Percentiles rank a stretch among this genome's conserved stretches.
These are phyloP conservation scores for Nysson spinosus DNA, from an alignment of 2,888 invertebrate species.

Conservation along the genomic window DNA sequence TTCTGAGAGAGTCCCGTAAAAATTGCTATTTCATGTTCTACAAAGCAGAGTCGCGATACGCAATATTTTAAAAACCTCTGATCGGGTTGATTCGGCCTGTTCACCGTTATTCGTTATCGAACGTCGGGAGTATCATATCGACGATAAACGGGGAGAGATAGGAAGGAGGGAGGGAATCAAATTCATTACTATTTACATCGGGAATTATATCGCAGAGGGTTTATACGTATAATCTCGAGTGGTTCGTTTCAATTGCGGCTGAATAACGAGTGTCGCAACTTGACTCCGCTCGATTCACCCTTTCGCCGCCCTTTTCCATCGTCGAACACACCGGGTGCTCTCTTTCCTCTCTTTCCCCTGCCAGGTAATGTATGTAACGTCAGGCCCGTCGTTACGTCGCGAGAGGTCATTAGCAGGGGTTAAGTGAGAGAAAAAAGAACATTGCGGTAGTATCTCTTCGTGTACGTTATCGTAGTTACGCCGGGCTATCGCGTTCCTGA, in stretches of 20 bases:
- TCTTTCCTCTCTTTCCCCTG: slow-evolving; percentile 3
- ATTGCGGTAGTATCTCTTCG: too few species aligned
- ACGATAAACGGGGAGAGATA: slow-evolving; percentile 16
- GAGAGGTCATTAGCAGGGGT: slow-evolving; percentile 62
- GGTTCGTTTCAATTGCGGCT: slow-evolving; percentile 44
- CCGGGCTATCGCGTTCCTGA: slow-evolving; percentile 5
- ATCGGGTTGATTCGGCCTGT: neutral
- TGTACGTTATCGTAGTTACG: slow-evolving; percentile 6
- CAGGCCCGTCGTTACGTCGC: slow-evolving; percentile 62
- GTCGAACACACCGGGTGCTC: too few species aligned
- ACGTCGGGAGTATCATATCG: slow-evolving; percentile 7
- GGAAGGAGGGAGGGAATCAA: too few species aligned
- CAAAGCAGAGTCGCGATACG: neutral
- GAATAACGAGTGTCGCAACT: slow-evolving; percentile 50
- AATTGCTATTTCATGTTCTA: neutral
- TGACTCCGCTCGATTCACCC: slow-evolving; percentile 44
- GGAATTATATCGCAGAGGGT: slow-evolving; percentile 8
- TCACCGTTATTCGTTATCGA: neutral
- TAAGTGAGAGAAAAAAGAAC: slow-evolving; percentile 57
- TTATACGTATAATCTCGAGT: slow-evolving; percentile 15
- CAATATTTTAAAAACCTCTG: slow-evolving; percentile 6
- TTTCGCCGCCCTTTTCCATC: slow-evolving; percentile 39
- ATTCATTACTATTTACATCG: slow-evolving; percentile 25
- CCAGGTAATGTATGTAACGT: slow-evolving; percentile 63
- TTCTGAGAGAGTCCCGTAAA: neutral